Percentiles rank a stretch among this genome's conserved stretches.
Evolutionary conservation across 2,797 vertebrate species (phyloP).

Genomic region (Myioborus melanocephalus): DNA sequence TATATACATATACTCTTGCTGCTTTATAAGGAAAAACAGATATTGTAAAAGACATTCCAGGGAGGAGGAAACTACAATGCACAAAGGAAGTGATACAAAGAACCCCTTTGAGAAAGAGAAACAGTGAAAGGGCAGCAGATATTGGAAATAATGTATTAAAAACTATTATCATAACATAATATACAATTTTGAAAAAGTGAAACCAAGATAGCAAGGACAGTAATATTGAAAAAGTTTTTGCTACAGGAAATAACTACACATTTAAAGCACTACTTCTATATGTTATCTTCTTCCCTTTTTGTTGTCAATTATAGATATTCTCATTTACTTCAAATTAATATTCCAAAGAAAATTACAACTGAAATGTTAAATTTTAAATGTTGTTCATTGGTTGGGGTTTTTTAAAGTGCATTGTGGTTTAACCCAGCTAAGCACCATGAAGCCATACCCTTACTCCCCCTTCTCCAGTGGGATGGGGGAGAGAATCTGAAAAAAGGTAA

Average conservation of each 20-base stretch:
- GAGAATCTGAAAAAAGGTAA: background rate
- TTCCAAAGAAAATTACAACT: background rate
- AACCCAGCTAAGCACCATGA: background rate
- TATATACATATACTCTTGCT: background rate
- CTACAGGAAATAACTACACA: background rate
- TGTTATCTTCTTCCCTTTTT: background rate
- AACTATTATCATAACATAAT: background rate
- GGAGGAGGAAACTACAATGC: background rate
- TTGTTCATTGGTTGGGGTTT: background rate
- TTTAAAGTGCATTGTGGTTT: background rate
- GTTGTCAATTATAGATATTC: background rate
- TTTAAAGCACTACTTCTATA: background rate
- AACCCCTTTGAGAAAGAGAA: background rate
- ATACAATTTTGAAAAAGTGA: background rate
- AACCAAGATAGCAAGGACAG: background rate
- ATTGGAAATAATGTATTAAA: background rate
- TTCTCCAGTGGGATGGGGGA: background rate
- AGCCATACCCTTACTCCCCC: background rate
- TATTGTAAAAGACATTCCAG: background rate
- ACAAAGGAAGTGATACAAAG: background rate
- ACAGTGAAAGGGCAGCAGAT: background rate
- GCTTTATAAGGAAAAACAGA: background rate
- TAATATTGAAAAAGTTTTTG: background rate
- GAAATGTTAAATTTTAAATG: background rate
- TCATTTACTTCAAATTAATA: background rate